Conservation (phyloP, 2,888 invertebrate species). For the Deladenus siricidicola region DNA sequence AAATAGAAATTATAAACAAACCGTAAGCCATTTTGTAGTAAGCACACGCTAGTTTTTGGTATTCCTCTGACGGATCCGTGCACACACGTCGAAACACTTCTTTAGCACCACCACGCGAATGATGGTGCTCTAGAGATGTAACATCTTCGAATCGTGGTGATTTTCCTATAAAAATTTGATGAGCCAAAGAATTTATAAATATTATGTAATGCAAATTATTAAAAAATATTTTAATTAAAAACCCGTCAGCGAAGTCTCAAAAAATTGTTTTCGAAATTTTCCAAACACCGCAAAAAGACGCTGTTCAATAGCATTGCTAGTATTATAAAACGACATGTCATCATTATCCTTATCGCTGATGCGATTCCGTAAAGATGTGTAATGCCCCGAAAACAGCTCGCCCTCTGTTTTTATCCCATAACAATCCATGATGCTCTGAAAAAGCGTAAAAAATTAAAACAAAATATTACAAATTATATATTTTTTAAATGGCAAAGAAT, state of each 20-base stretch:
- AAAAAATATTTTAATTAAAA: too few species aligned
- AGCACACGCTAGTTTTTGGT: conserved; percentile 33
- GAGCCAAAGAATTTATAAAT: conserved; percentile 1
- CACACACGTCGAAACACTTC: conserved; percentile 21
- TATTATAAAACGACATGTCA: conserved; percentile 49
- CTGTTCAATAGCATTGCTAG: conserved; percentile 46
- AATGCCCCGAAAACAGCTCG: conserved; percentile 42
- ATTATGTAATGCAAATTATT: conserved; percentile 5
- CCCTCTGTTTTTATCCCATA: conserved; percentile 44
- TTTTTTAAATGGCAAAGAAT: not conserved
- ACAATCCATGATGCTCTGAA: conserved; percentile 21
- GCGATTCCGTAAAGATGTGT: conserved; percentile 38
- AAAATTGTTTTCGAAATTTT: conserved; percentile 23
- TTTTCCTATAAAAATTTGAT: conserved; percentile 1
- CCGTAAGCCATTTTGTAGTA: conserved; percentile 37
- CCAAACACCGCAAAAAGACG: conserved; percentile 27
- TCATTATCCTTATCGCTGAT: conserved; percentile 49
- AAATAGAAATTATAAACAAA: conserved; percentile 8
- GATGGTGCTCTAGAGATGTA: not conserved
- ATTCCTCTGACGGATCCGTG: conserved; percentile 15
- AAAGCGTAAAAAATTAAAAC: not conserved
- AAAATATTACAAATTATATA: conserved; percentile 1
- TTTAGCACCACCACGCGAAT: conserved; percentile 2
- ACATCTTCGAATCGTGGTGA: not conserved
- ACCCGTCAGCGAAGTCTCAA: conserved; percentile 20